Percentiles rank a stretch among this genome's conserved stretches.
Evolutionary conservation across 2,113 vertebrate species (phyloP).

Genomic region (Trematocara zebra): DNA sequence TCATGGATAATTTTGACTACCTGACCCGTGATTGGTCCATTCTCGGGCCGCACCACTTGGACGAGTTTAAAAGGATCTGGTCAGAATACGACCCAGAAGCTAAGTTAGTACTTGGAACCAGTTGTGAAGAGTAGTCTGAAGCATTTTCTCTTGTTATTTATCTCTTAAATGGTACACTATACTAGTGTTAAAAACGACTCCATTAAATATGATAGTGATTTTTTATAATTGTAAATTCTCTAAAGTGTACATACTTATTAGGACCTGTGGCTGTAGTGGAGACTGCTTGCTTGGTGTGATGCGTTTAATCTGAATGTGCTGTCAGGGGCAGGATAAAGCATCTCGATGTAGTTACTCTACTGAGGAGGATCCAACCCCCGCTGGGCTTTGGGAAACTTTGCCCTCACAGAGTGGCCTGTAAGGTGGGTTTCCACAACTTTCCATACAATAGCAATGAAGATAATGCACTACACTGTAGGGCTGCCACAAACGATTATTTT

Average conservation of each 20-base stretch:
- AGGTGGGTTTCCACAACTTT: slow-evolving; percentile 71
- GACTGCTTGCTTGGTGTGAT: neutral
- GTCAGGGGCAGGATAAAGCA: slow-evolving; percentile 94
- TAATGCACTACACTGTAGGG: neutral
- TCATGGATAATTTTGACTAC: slow-evolving; percentile 99
- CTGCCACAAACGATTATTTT: no score
- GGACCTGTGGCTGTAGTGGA: neutral
- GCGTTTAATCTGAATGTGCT: neutral
- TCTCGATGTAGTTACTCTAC: slow-evolving; percentile 92
- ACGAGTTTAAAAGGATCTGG: slow-evolving; percentile 99
- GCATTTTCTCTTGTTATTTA: neutral
- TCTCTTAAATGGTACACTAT: neutral
- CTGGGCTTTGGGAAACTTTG: slow-evolving; percentile 96
- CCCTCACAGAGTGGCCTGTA: slow-evolving; percentile 95
- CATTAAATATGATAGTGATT: neutral
- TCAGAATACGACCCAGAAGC: slow-evolving; percentile 98
- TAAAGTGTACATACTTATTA: neutral
- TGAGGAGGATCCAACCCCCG: slow-evolving; percentile 95
- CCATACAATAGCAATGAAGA: neutral
- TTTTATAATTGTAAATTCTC: neutral
- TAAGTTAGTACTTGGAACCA: slow-evolving; percentile 75
- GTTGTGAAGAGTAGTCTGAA: neutral
- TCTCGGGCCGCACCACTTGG: slow-evolving; percentile 96
- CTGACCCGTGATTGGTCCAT: slow-evolving; percentile 99
- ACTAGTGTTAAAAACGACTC: neutral